Base-by-base conservation (phyloP, 1,140 invertebrate species). In the Scaptomyza hsui region DNA sequence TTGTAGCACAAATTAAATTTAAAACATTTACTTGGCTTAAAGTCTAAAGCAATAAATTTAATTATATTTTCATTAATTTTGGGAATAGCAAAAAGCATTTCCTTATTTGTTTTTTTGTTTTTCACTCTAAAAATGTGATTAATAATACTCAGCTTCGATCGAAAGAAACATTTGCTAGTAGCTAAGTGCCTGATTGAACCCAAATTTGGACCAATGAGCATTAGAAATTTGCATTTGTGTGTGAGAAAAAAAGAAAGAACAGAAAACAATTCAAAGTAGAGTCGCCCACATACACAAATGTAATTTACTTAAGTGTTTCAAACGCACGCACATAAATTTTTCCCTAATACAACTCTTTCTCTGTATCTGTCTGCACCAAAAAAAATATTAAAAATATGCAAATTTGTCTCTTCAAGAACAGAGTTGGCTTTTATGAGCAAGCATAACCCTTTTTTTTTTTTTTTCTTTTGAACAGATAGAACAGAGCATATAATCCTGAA, bases 331-430 rank as follows among this genome's bases (percentile, higher is more conserved):
- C 72, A 78, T 83, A 83, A 83, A 83, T 83, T 83, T 72, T 51
- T 44, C 59, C 42, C 53, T 26, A 65, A 4, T 13, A 2, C 16
- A 10, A 10, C 2, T 15, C 26, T 32, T 13, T 37, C 39, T 41
- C 35, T 49, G 18, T 45, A 62, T 51, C 57, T 51, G 56, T 21
- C 64, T 26, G 2, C 29, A 48, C 21, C 5, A 45, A 71, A 68
- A 86, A 57, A 86, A 78, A 86, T 86, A 88, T 88, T 88, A 81
- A 88, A 81, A 82, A 86, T 88, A 86, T 86, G 82, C 78, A 88
- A 86, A 86, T 85, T 79, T 75, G 77, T 81, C 77, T 78, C 65
- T 62, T 74, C 41, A 29, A 41, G 24, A 41, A 21, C 35, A 59
- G 35, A 41, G 21, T 75, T 64, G 57, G 59, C 81, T 81, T 82